Conservation (phyloP, 1,140 invertebrate genomes). For the Triops cancriformis region DNA sequence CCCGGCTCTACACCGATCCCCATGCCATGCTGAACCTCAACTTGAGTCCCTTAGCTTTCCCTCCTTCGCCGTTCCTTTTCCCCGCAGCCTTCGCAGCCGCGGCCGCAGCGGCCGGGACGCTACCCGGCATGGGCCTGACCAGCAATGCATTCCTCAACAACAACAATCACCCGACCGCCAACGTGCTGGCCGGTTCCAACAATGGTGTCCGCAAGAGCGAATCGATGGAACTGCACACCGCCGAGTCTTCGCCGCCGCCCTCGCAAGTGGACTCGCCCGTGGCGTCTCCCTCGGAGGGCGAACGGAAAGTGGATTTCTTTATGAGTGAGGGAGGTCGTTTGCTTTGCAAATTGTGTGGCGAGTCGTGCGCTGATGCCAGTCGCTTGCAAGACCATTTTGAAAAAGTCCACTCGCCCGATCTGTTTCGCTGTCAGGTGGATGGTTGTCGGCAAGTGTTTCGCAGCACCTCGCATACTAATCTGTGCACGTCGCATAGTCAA, state of each 20-base stretch:
- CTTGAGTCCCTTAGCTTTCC: constrained; percentile 28
- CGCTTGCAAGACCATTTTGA: constrained; percentile 59
- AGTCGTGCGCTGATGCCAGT: constrained; percentile 49
- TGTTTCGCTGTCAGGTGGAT: neutral
- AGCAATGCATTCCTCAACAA: neutral
- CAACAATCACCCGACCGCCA: constrained; percentile 31
- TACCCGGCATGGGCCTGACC: constrained; percentile 29
- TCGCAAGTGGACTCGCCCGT: constrained; percentile 24
- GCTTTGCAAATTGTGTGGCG: constrained; percentile 55
- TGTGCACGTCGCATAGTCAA: constrained; percentile 5
- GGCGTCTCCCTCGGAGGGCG: constrained; percentile 33
- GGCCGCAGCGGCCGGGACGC: constrained; percentile 39
- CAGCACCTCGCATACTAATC: constrained; percentile 12
- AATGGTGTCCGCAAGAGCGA: constrained; percentile 41
- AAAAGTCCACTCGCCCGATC: constrained; percentile 52
- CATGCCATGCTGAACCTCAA: constrained; percentile 39
- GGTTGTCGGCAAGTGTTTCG: constrained; percentile 12
- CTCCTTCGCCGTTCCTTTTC: constrained; percentile 44
- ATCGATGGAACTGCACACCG: constrained; percentile 48
- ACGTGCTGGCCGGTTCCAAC: constrained; percentile 29
- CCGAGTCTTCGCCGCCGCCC: constrained; percentile 35
- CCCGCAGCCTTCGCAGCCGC: constrained; percentile 41
- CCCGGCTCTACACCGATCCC: constrained; percentile 61
- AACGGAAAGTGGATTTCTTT: constrained; percentile 32
- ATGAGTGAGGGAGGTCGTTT: constrained; percentile 49